Evolutionary conservation across 2,113 vertebrate genomes (phyloP), one percentile per base, ranked within the genome.

Genomic region (Oplegnathus fasciatus): DNA sequence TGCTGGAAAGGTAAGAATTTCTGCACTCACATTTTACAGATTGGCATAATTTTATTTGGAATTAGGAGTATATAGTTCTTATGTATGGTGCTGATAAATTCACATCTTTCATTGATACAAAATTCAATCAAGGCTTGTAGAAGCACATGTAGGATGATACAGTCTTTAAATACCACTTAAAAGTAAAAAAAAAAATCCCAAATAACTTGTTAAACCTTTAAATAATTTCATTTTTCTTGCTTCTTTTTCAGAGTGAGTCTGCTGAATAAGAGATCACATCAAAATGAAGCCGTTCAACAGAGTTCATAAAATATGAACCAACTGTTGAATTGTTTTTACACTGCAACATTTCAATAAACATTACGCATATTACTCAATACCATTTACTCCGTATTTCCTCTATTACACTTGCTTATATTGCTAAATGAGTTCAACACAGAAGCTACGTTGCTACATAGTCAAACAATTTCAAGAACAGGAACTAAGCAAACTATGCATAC

Each of bases 301-400:
- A n/a, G 3, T 82, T 84, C 78, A 82, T 86, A 86, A 66, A 88
- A 88, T 88, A 91, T 88, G 89, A 70, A 80, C 20, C 15, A 26
- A 17, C 32, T 68, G 52, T 68, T 52, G 48, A 77, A 73, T 46
- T 26, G 1, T 60, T 37, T 55, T 37, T 26, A 14, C 46, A 44
- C 4, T 78, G 8, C 20, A 48, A 61, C 18, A 65, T 64, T 65
- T 76, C 3, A 86, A 86, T 72, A 77, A 86, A 86, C 15, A 34
- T 65, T 42, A 54, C 42, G 0, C 13, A 48, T 66, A 44, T 40
- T 13, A 50, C 34, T 44, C 71, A 30, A 14, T 44, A 22, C 5
- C 15, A 14, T 30, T 30, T 17, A n/a, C 22, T 58, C 5, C 48
- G 20, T 60, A 14, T 60, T 61, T 46, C 4, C 2, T 72, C 15